These are phyloP conservation scores for Brachionus asplanchnoidis DNA, from an alignment of 1,140 invertebrate genomes.

Conservation along the genomic window DNA sequence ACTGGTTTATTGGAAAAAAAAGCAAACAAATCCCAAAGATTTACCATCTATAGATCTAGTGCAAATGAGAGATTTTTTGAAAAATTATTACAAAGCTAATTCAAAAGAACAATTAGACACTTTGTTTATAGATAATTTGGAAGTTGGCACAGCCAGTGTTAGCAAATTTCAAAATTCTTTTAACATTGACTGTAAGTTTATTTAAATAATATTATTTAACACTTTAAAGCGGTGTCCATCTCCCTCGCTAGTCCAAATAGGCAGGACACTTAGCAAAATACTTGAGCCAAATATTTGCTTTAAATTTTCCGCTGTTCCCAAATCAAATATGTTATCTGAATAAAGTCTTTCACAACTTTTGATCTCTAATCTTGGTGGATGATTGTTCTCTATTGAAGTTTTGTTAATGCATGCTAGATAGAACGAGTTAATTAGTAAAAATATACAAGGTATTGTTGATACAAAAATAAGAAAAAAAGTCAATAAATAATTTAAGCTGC, in stretches of 20 bases:
- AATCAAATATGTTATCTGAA: background rate
- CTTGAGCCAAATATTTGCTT: background rate
- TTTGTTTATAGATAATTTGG: background rate
- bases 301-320: background rate
- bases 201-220: background rate
- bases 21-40: background rate
- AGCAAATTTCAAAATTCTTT: background rate
- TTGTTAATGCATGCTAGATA: background rate
- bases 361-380: background rate
- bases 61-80: background rate
- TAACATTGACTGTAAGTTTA: background rate
- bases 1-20: slow-evolving; percentile 4
- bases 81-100: background rate
- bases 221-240: background rate
- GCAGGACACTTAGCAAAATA: background rate
- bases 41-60: background rate
- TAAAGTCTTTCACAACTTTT: background rate
- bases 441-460: background rate
- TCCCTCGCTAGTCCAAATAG: background rate
- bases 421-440: background rate
- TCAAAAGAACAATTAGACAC: background rate
- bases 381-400: background rate
- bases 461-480: background rate
- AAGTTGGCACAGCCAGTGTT: background rate
- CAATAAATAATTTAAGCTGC: background rate